These are phyloP conservation scores for Pagetopsis macropterus DNA, from an alignment of 2,797 vertebrate genomes.

Conservation along the genomic window DNA sequence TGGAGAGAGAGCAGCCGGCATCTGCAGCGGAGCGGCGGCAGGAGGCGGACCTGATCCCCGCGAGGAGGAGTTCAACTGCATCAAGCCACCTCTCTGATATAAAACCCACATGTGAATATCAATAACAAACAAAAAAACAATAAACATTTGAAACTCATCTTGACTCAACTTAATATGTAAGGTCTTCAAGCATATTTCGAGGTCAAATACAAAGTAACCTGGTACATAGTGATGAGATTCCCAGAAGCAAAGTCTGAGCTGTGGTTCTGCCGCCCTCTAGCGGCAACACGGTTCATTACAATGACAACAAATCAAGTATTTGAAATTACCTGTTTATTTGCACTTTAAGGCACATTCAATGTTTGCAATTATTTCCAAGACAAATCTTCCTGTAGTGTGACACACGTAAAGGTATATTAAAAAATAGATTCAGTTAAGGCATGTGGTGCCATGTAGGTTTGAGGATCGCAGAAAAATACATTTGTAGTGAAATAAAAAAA, in stretches of 20 bases:
- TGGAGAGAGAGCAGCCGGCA: constrained; percentile 35
- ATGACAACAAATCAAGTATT: not conserved
- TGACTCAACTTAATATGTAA: not conserved
- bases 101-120: not conserved
- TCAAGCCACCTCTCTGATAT: not conserved
- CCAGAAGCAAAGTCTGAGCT: not conserved
- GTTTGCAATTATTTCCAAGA: not conserved
- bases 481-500: constrained; percentile 9
- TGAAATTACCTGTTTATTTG: constrained; percentile 53
- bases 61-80: constrained; percentile 63
- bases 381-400: not conserved
- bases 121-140: not conserved
- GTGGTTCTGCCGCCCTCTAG: constrained; percentile 56
- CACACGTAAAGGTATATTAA: not conserved
- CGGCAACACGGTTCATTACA: not conserved
- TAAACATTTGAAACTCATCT: not conserved
- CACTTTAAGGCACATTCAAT: constrained; percentile 68
- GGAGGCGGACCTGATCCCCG: constrained; percentile 61
- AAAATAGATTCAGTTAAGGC: constrained; percentile 36
- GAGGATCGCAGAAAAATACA: not conserved
- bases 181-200: not conserved
- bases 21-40: constrained; percentile 59
- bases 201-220: not conserved
- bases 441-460: constrained; percentile 17
- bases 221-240: not conserved